These are phyloP conservation scores for Nansenia antarctica DNA, from an alignment of 2,113 vertebrate genomes.

Conservation along the genomic window DNA sequence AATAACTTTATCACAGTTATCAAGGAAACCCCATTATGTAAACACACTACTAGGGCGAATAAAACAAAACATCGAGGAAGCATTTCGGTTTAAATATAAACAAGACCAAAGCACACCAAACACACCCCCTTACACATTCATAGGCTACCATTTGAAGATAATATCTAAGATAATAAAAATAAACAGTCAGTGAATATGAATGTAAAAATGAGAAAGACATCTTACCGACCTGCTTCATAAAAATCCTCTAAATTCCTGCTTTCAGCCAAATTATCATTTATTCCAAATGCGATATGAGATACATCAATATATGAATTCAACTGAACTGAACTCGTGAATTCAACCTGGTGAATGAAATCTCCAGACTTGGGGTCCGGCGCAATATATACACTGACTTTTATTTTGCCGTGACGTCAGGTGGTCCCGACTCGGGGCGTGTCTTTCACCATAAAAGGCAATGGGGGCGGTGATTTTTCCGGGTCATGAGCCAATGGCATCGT, in stretches of 20 bases:
- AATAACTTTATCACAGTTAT: no score
- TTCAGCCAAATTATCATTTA: constrained; percentile 21
- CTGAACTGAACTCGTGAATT: no score
- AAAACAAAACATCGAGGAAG: no score
- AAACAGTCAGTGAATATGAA: background rate
- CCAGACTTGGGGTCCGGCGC: background rate
- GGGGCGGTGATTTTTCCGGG: constrained; percentile 79
- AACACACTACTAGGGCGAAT: background rate
- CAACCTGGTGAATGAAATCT: constrained; percentile 7
- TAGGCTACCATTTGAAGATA: background rate
- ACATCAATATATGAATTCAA: no score
- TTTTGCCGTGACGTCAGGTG: constrained; percentile 77
- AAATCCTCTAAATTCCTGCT: constrained; percentile 26
- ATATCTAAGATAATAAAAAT: background rate
- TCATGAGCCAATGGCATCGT: constrained; percentile 62
- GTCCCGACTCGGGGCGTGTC: constrained; percentile 49
- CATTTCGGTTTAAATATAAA: no score
- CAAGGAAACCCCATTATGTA: no score
- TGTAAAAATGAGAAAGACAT: background rate
- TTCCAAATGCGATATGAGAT: constrained; percentile 9
- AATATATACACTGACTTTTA: constrained; percentile 57
- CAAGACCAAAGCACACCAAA: background rate
- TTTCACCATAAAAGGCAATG: constrained; percentile 75
- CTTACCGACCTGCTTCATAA: constrained; percentile 35
- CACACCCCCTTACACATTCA: background rate